Evolutionary conservation across 2,113 vertebrate species (phyloP).

Genomic region (Tragelaphus scriptus): DNA sequence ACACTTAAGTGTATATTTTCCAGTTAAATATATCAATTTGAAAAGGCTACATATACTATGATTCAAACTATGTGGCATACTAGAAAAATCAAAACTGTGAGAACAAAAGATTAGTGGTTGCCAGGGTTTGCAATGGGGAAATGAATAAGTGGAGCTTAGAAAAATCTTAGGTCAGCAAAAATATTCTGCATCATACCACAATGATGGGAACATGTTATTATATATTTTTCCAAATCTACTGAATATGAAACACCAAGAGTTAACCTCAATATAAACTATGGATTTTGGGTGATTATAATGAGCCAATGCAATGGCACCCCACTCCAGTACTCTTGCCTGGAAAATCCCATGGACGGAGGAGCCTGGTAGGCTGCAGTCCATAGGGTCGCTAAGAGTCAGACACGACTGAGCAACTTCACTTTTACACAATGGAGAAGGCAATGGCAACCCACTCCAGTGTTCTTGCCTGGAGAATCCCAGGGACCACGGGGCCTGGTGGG

Average conservation of each 20-base stretch:
- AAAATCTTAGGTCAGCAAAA: background rate
- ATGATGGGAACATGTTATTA: background rate
- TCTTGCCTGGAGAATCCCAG: too few species aligned
- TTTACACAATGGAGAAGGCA: too few species aligned
- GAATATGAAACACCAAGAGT: background rate
- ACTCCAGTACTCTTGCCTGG: too few species aligned
- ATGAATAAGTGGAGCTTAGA: background rate
- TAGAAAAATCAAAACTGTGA: background rate
- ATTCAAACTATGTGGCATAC: background rate
- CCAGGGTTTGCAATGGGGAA: rapidly evolving
- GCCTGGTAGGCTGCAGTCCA: too few species aligned
- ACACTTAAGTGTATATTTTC: background rate
- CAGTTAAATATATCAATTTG: background rate
- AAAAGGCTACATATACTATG: background rate
- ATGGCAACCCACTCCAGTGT: too few species aligned
- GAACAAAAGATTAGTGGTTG: background rate
- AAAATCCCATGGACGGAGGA: too few species aligned
- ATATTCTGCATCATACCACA: background rate
- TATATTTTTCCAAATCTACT: background rate
- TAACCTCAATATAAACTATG: background rate
- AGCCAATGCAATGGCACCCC: too few species aligned
- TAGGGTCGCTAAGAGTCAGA: too few species aligned
- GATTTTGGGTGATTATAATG: background rate
- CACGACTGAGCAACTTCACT: too few species aligned
- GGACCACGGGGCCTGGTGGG: too few species aligned